Conservation (phyloP, 2,888 invertebrate species). For the Oscheius onirici region DNA sequence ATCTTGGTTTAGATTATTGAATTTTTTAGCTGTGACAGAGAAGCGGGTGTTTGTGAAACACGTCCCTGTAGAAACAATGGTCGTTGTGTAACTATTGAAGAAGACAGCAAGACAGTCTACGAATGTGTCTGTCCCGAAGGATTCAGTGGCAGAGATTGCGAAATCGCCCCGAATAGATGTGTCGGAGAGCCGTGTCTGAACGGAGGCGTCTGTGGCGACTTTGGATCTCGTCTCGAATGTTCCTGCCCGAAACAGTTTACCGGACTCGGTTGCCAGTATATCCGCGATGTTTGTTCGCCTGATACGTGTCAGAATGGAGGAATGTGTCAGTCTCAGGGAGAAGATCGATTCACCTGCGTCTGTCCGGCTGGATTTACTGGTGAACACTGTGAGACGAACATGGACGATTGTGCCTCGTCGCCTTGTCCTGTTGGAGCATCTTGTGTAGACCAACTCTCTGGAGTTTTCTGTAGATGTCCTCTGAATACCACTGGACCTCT, state of each 20-base stretch:
- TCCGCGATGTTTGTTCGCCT: slow-evolving; percentile 83
- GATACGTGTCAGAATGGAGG: slow-evolving; percentile 91
- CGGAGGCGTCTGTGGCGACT: slow-evolving; percentile 92
- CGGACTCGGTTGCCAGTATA: slow-evolving; percentile 51
- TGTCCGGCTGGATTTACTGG: slow-evolving; percentile 61
- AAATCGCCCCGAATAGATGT: slow-evolving; percentile 92
- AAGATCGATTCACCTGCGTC: slow-evolving; percentile 73
- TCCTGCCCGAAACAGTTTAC: slow-evolving; percentile 79
- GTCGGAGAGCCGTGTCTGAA: slow-evolving; percentile 95
- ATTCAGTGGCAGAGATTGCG: slow-evolving; percentile 95
- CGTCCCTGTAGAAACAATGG: slow-evolving; percentile 93
- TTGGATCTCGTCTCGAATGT: slow-evolving; percentile 92
- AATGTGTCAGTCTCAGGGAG: slow-evolving; percentile 85
- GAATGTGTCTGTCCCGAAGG: slow-evolving; percentile 81
- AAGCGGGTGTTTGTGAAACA: slow-evolving; percentile 86
- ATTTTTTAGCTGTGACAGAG: slow-evolving; percentile 80
- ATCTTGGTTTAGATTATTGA: background rate
- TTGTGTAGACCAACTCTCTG: slow-evolving; percentile 75
- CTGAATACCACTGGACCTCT: slow-evolving; percentile 95
- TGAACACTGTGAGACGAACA: slow-evolving; percentile 65
- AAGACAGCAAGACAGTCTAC: slow-evolving; percentile 77
- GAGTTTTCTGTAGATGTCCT: slow-evolving; percentile 94
- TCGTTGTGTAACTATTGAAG: slow-evolving; percentile 87
- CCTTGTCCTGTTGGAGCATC: slow-evolving; percentile 65
- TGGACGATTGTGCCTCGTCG: slow-evolving; percentile 69